These are phyloP conservation scores for Peucedramus taeniatus DNA, from an alignment of 2,113 vertebrate species.

Conservation along the genomic window DNA sequence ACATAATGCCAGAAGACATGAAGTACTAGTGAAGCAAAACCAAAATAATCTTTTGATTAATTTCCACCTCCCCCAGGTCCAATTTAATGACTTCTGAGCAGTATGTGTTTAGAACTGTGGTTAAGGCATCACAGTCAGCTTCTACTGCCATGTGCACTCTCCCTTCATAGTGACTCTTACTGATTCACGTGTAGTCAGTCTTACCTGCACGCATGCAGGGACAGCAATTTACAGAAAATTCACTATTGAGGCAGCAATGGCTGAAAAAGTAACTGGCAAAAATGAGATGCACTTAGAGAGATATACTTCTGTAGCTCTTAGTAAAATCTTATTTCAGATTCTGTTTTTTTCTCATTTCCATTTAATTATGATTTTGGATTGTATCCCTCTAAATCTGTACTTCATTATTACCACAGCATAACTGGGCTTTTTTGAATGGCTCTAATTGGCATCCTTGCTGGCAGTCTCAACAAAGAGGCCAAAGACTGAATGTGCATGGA, in stretches of 20 bases:
- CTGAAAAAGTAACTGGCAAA: background rate
- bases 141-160: background rate
- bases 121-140: background rate
- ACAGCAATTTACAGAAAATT: background rate
- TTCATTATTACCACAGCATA: conserved; percentile 46
- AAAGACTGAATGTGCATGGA: background rate
- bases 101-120: background rate
- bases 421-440: conserved; percentile 39
- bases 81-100: background rate
- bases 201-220: background rate
- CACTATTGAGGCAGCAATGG: background rate
- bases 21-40: background rate
- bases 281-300: background rate
- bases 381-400: conserved; percentile 44
- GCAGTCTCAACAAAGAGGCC: conserved; percentile 50
- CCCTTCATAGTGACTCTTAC: background rate
- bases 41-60: background rate
- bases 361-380: conserved; percentile 58
- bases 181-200: background rate
- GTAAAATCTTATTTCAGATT: conserved; percentile 42
- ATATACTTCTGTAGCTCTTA: background rate
- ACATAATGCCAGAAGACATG: background rate
- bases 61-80: background rate
- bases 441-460: conserved; percentile 43
- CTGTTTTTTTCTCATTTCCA: conserved; percentile 44